These are phyloP conservation scores for Litocranius walleri DNA, from an alignment of 2,113 vertebrate species.

Conservation along the genomic window DNA sequence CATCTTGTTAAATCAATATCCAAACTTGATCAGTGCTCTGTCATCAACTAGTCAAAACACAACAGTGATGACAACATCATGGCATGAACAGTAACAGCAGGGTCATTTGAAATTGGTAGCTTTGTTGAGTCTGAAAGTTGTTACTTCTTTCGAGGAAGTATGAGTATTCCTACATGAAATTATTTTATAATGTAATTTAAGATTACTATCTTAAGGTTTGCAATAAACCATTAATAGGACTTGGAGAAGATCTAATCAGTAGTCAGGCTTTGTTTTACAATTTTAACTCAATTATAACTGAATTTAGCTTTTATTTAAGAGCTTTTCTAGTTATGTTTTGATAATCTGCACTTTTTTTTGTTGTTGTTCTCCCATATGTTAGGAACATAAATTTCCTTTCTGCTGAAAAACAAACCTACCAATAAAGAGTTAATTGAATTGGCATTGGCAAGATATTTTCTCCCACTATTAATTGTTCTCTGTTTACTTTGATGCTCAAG, in stretches of 20 bases:
- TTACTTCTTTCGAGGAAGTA: neutral
- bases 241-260: conserved; percentile 35
- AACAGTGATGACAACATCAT: neutral
- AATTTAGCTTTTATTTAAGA: conserved; percentile 39
- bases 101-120: neutral
- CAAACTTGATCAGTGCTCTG: conserved; percentile 36
- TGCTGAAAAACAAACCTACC: conserved; percentile 64
- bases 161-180: neutral
- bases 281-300: neutral
- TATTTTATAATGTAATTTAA: conserved; percentile 33
- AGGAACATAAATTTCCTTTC: conserved; percentile 38
- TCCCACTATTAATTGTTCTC: conserved; percentile 86
- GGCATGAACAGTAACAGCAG: neutral
- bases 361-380: conserved; percentile 27
- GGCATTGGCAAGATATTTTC: conserved; percentile 78
- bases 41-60: conserved; percentile 44
- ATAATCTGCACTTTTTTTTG: neutral
- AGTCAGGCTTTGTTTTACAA: neutral
- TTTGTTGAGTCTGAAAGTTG: neutral
- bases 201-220: neutral
- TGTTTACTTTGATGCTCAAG: conserved; percentile 88
- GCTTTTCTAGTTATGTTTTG: conserved; percentile 17
- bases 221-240: neutral
- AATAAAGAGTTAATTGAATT: conserved; percentile 83
- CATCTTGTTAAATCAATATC: conserved; percentile 47